phyloP scores from a whole-genome alignment of 2,797 vertebrate genomes.

The Poeciliopsis infans region DNA sequence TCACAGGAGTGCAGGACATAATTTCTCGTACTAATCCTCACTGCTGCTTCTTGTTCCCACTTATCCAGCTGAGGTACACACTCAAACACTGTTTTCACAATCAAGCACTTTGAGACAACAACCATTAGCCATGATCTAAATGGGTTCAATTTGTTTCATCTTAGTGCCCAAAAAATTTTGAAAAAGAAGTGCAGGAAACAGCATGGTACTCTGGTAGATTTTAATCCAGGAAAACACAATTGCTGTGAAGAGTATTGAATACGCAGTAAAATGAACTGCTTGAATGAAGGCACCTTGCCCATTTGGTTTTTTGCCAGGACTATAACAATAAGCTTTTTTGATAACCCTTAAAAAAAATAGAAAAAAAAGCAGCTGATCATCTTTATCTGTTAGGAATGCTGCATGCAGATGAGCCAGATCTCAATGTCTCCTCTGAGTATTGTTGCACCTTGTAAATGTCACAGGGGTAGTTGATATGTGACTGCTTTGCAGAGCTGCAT shows the following conservation, averaged over 20 bases:
- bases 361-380: slow-evolving; percentile 58
- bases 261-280: slow-evolving; percentile 4
- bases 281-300: not conserved
- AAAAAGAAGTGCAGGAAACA: not conserved
- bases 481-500: slow-evolving; percentile 69
- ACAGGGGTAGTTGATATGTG: slow-evolving; percentile 74
- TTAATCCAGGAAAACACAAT: not conserved
- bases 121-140: slow-evolving; percentile 28
- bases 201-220: slow-evolving; percentile 8
- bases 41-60: slow-evolving; percentile 15
- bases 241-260: not conserved
- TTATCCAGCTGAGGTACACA: slow-evolving; percentile 15
- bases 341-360: slow-evolving; percentile 47
- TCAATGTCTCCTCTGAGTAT: slow-evolving; percentile 82
- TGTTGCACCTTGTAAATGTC: slow-evolving; percentile 82
- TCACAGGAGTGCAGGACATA: not conserved
- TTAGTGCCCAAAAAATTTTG: slow-evolving; percentile 1
- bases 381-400: slow-evolving; percentile 75
- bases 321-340: slow-evolving; percentile 32
- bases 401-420: slow-evolving; percentile 77
- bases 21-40: slow-evolving; percentile 11
- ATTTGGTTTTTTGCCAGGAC: not conserved
- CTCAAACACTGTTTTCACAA: slow-evolving; percentile 5
- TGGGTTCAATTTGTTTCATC: slow-evolving; percentile 10
- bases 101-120: slow-evolving; percentile 21